phyloP scores from a whole-genome alignment of 2,888 invertebrate species.

The Coremacera marginata region DNA sequence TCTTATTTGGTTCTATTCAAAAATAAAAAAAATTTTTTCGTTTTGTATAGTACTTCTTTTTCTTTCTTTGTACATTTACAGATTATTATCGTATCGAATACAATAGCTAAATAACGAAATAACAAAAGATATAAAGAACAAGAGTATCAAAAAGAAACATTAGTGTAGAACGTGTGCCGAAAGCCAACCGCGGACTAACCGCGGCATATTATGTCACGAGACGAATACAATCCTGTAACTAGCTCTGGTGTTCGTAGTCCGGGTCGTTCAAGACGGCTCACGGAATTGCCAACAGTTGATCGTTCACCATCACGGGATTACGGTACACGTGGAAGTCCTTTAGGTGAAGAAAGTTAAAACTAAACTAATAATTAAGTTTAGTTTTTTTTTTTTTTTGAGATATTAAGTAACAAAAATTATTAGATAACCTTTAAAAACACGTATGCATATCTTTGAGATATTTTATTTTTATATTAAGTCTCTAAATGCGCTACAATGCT shows the following conservation, averaged over 20 bases:
- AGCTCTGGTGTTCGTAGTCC: slow-evolving; percentile 77
- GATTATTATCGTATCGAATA: slow-evolving; percentile 40
- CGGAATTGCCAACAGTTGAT: slow-evolving; percentile 88
- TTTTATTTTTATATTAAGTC: no score
- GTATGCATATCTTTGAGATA: neutral
- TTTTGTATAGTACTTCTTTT: slow-evolving; percentile 38
- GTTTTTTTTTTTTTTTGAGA: neutral
- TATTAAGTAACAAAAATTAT: neutral
- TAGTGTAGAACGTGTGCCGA: slow-evolving; percentile 35
- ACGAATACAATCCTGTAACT: slow-evolving; percentile 72
- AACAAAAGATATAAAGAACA: slow-evolving; percentile 27
- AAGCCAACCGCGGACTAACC: slow-evolving; percentile 67
- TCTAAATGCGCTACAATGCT: no score
- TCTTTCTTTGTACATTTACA: slow-evolving; percentile 48
- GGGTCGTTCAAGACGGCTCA: slow-evolving; percentile 75
- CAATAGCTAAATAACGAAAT: slow-evolving; percentile 18
- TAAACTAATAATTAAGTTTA: neutral
- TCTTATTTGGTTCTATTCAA: neutral
- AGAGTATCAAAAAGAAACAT: slow-evolving; percentile 24
- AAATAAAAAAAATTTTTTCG: slow-evolving; percentile 24
- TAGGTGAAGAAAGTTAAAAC: slow-evolving; percentile 67
- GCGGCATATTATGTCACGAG: slow-evolving; percentile 71
- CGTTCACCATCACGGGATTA: slow-evolving; percentile 88
- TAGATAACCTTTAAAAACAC: neutral
- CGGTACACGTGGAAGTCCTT: slow-evolving; percentile 74